Base-by-base conservation (phyloP, 2,888 invertebrate species). In the Lathronympha strigana region DNA sequence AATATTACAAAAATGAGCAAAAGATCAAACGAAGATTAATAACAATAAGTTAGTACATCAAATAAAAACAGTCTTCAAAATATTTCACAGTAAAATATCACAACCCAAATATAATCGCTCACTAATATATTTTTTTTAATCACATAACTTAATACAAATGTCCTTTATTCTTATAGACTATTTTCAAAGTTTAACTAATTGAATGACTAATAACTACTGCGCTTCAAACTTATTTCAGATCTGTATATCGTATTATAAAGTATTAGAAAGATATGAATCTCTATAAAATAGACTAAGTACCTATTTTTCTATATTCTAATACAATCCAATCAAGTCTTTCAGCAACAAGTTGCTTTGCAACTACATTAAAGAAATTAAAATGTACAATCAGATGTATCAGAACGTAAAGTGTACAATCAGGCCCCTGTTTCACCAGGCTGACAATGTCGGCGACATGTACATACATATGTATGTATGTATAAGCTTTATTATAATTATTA, bases 81-180 rank as follows among this genome's bases (percentile, higher is more conserved):
- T 19, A 54, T 60, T 36, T 17, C 38, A 57, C 49, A 17, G n/a
- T n/a, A 61, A 57, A 67, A 51, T 60, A 68, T 70, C 70, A 70
- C 70, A 70, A 70, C 68, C 70, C 58, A 68, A 68, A 61, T 23
- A 23, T 21, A 31, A 33, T n/a, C n/a, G 23, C 43, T 15, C 19
- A 33, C 9, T 15, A 25, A 13, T 28, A 13, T 19, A 36, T 21
- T 13, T 21, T 23, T n/a, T 28, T 8, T 23, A 25, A 25, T 25
- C 25, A 28, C 17, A 21, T 21, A n/a, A 8, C 15, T 13, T 3
- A 19, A 21, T 36, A 9, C 21, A 36, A 33, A 2, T 40, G 38
- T 8, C 4, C 19, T 2, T 25, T 1, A 11, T 38, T n/a, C 38
- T 40, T 40, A 54, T 21, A 23, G 25, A 53, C 36, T 53, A 50